Base-by-base conservation (phyloP, 2,888 invertebrate species). In the Clistopyga incitator region DNA sequence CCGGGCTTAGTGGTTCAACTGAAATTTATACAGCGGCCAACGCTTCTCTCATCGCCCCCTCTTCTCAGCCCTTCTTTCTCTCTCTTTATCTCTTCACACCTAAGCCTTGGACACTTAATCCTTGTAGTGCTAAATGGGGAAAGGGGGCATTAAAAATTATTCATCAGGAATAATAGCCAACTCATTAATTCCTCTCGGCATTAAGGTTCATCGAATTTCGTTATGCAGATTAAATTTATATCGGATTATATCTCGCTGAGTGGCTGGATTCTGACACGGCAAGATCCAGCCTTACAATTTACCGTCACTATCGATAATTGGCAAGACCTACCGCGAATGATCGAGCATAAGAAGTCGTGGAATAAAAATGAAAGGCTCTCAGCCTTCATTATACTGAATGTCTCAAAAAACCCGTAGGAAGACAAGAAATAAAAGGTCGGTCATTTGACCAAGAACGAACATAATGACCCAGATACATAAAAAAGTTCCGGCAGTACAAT, bases 1-100 rank as follows among this genome's bases (percentile, higher is more conserved):
- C 81, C 70, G 15, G 77, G 80, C 83, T 83, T 81, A 86, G 72
- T 67, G 67, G 80, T 80, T 84, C 68, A 72, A 84, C 81, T 18
- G 47, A 75, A 88, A 88, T 88, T 85, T 88, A 88, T 83, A 87
- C 85, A 85, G 74, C 81, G 79, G 70, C 79, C 42, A 20, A 29
- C 25, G 15, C 45, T 15, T 18, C 10, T 15, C 29, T 74, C 52
- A 20, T 70, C 47, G 47, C 45, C 56, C 56, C 61, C n/a, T 25
- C n/a, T 11, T 54, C 34, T 6, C 79, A 29, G 54, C 23, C n/a
- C 70, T 34, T 47, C 18, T 50, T 50, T 34, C 50, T n/a, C n/a
- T n/a, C n/a, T n/a, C n/a, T n/a, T n/a, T n/a, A 34, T 20, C 34
- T 20, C 18, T 6, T 29, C n/a, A 15, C 59, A n/a, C 6, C 59